Base-by-base conservation (phyloP, 2,888 invertebrate species). In the Lucinisca nassula region DNA sequence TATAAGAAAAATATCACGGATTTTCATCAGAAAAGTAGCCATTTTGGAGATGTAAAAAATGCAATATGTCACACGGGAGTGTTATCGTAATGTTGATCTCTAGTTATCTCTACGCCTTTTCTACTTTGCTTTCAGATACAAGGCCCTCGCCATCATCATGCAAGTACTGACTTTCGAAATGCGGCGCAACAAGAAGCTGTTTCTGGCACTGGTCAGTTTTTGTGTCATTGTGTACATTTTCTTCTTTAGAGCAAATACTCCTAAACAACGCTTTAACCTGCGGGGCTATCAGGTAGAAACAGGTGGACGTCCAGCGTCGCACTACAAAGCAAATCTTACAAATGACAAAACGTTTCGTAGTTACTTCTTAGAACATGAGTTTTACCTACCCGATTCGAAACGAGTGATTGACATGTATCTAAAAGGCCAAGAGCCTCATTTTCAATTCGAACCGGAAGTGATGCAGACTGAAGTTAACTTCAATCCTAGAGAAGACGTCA, bases 401-500 rank as follows among this genome's bases (percentile, higher is more conserved):
- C 35, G 32, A 3, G 79, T 79, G 14, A 40, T 90, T 14, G 51
- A 82, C 67, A 79, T 75, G n/a, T 90, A 90, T 49, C 67, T 90
- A 0, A 45, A 84, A 45, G 77, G 80, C 14, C 37, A 73, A 21
- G 35, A 49, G 10, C 75, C 32, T 45, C 45, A 30, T 32, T 49
- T 45, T 0, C 49, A 49, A 12, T 49, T 49, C 21, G 32, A 49
- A 49, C 32, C 58, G 37, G 58, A 77, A 58, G 58, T 35, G n/a
- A 14, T 77, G 6, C 24, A 58, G 2, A 58, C 77, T 21, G 38
- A 77, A 58, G 4, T 32, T 17, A 58, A 37, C 14, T 90, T 88
- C 61, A 78, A 90, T 27, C 61, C 87, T 32, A 82, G 87, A 21
- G 61, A 58, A 10, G 90, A 90, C 73, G 88, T 88, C 0, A 79